These are phyloP conservation scores for Ophioninae sp. DNA, from an alignment of 2,888 invertebrate species.

Conservation along the genomic window DNA sequence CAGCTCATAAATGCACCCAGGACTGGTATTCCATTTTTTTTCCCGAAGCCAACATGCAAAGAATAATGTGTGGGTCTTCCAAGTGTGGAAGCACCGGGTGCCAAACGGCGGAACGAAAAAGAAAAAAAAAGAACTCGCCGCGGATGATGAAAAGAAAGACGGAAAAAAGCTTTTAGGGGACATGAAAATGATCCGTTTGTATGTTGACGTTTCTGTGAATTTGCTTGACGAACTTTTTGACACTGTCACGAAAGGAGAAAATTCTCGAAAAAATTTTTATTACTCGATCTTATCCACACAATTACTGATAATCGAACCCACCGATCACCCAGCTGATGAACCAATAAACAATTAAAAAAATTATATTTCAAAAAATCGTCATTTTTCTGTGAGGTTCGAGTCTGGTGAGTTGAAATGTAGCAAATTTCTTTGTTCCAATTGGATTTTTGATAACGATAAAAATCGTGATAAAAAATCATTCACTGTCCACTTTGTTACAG, in stretches of 20 bases:
- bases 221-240: constrained; percentile 41
- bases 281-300: too few species aligned
- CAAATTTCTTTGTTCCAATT: too few species aligned
- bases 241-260: constrained; percentile 11
- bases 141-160: constrained; percentile 30
- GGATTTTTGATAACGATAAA: too few species aligned
- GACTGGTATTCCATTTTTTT: constrained; percentile 36
- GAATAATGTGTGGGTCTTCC: constrained; percentile 43
- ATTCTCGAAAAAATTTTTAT: constrained; percentile 8
- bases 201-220: constrained; percentile 64
- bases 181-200: constrained; percentile 47
- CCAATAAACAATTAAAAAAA: too few species aligned
- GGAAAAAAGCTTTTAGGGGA: constrained; percentile 57
- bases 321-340: too few species aligned
- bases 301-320: too few species aligned
- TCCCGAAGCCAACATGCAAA: constrained; percentile 17
- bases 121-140: constrained; percentile 28
- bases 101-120: constrained; percentile 27
- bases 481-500: too few species aligned
- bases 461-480: too few species aligned
- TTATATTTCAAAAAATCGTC: too few species aligned
- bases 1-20: constrained; percentile 51
- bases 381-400: too few species aligned
- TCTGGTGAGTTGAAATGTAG: too few species aligned
- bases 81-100: constrained; percentile 44